Evolutionary conservation across 2,888 invertebrate genomes (phyloP).

Genomic region (Aspidiotus destructor): DNA sequence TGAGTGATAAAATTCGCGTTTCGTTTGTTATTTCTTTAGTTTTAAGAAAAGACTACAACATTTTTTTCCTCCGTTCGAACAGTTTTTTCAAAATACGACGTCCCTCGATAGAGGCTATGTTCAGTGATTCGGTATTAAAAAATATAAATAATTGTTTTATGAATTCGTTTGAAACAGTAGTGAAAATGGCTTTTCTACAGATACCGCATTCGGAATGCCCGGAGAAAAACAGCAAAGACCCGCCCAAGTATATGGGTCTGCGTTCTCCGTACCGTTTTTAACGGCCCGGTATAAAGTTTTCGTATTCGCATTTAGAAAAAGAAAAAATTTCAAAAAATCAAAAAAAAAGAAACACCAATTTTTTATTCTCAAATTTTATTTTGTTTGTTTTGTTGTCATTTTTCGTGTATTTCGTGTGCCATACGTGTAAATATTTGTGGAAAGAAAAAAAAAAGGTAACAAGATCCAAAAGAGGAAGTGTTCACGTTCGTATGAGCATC

Average conservation of each 20-base stretch:
- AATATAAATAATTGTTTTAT: constrained; percentile 27
- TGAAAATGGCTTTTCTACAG: constrained; percentile 38
- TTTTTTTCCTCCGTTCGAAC: too few relatives aligned
- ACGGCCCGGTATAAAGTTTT: not conserved
- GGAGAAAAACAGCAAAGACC: constrained; percentile 39
- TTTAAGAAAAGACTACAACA: too few relatives aligned
- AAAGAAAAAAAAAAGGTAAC: not conserved
- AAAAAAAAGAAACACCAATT: not conserved
- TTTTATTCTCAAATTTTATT: not conserved
- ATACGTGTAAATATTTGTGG: constrained; percentile 7
- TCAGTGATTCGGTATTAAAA: constrained; percentile 22
- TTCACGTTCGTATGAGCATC: constrained; percentile 18
- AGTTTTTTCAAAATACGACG: not conserved
- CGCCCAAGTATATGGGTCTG: constrained; percentile 35
- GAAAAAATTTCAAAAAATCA: not conserved
- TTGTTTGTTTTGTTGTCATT: constrained; percentile 9
- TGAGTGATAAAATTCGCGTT: too few relatives aligned
- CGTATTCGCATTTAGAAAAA: not conserved
- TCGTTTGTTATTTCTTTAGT: too few relatives aligned
- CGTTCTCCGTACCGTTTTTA: not conserved
- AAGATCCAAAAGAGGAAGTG: not conserved
- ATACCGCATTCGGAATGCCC: constrained; percentile 39
- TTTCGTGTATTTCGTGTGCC: constrained; percentile 9
- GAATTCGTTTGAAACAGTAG: constrained; percentile 30
- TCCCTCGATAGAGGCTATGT: constrained; percentile 25